Percentiles rank a stretch among this genome's conserved stretches.
These are phyloP conservation scores for Parnassius orleans DNA, from an alignment of 2,888 invertebrate species.

Conservation along the genomic window DNA sequence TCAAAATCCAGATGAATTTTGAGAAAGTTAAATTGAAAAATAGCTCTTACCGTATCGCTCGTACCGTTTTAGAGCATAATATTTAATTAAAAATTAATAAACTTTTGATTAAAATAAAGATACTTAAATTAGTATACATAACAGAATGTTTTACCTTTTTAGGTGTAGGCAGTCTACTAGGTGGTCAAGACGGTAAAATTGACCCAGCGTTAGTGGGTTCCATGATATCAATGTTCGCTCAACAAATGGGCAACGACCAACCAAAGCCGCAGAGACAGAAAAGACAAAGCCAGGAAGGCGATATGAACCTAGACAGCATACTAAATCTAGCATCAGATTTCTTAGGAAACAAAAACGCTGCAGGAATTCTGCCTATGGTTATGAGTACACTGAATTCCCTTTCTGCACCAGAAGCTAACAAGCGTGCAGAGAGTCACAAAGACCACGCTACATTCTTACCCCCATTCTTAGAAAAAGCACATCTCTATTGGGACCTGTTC, in stretches of 20 bases:
- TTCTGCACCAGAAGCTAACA: constrained; percentile 81
- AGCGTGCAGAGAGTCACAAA: constrained; percentile 83
- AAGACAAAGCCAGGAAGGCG: constrained; percentile 53
- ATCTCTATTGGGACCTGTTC: constrained; percentile 89
- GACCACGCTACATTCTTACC: constrained; percentile 87
- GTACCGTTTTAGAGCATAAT: too few species aligned
- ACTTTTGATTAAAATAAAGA: too few species aligned
- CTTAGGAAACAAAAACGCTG: constrained; percentile 65
- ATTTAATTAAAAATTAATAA: too few species aligned
- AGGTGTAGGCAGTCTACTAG: constrained; percentile 79
- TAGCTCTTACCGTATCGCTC: too few species aligned
- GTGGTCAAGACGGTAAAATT: constrained; percentile 81
- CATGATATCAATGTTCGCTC: constrained; percentile 72
- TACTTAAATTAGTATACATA: too few species aligned
- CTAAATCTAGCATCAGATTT: constrained; percentile 79
- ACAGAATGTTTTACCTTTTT: constrained; percentile 32
- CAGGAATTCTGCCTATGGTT: constrained; percentile 83
- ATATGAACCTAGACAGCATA: constrained; percentile 77
- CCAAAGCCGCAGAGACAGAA: constrained; percentile 48
- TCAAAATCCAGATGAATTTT: too few species aligned
- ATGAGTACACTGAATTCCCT: constrained; percentile 84
- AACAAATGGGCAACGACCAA: constrained; percentile 55
- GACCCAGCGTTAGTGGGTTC: constrained; percentile 77
- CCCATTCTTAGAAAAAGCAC: constrained; percentile 82
- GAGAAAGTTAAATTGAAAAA: too few species aligned